These are phyloP conservation scores for Myopa tessellatipennis DNA, from an alignment of 2,888 invertebrate species.

Conservation along the genomic window DNA sequence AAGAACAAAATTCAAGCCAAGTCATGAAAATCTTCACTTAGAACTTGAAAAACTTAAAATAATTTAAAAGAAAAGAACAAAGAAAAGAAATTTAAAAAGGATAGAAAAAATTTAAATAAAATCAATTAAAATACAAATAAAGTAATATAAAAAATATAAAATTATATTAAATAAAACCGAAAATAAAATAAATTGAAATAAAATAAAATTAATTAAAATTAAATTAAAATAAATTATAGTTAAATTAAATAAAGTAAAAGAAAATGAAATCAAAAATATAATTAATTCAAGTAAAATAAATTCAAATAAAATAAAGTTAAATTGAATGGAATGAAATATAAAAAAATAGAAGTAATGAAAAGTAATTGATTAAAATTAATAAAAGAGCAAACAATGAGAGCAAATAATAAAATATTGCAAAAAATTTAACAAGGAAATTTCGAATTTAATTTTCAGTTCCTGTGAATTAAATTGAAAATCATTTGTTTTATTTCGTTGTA, in stretches of 20 bases:
- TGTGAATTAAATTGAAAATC: neutral
- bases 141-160: neutral
- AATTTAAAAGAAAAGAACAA: neutral
- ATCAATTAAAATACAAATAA: slow-evolving; percentile 1
- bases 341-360: neutral
- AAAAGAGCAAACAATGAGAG: neutral
- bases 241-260: neutral
- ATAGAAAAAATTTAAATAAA: neutral
- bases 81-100: neutral
- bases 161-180: neutral
- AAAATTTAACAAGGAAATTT: neutral
- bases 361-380: neutral
- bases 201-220: neutral
- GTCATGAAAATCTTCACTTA: too few relatives aligned
- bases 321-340: neutral
- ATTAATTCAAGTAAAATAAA: neutral
- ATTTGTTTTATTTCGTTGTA: too few relatives aligned
- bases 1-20: too few relatives aligned
- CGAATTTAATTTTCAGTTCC: neutral
- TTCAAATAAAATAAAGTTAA: neutral
- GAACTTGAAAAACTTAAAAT: neutral
- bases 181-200: neutral
- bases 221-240: neutral
- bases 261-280: neutral
- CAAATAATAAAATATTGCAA: neutral